Conservation (phyloP, 2,888 invertebrate species). For the Lasioglossum oenotherae region DNA sequence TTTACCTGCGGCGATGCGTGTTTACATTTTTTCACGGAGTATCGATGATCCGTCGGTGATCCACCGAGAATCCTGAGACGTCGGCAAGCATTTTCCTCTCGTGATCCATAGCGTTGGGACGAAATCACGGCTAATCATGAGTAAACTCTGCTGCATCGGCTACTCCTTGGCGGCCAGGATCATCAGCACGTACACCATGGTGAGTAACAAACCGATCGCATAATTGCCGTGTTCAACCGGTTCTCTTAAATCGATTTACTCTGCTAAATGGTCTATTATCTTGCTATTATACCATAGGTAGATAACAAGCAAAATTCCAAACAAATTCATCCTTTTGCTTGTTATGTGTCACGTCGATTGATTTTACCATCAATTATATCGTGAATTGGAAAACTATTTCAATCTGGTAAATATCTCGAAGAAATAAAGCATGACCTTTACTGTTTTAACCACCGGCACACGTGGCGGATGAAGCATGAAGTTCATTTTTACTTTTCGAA, state of each 20-base stretch:
- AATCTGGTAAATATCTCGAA: too few species aligned
- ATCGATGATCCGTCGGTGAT: slow-evolving; percentile 35
- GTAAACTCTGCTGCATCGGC: slow-evolving; percentile 76
- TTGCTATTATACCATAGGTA: not conserved
- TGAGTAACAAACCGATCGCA: slow-evolving; percentile 66
- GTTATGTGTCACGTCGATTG: not conserved
- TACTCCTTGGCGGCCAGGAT: slow-evolving; percentile 79
- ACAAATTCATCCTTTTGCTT: not conserved
- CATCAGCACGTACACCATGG: slow-evolving; percentile 81
- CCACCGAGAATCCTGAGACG: slow-evolving; percentile 49
- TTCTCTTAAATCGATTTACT: not conserved
- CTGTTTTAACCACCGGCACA: not conserved
- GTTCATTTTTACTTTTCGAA: not conserved
- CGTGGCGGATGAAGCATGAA: too few species aligned
- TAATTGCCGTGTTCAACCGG: slow-evolving; percentile 18
- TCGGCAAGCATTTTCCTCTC: slow-evolving; percentile 37
- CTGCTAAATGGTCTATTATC: not conserved
- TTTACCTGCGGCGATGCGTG: slow-evolving; percentile 69
- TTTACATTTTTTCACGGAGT: slow-evolving; percentile 75
- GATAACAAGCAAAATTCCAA: not conserved
- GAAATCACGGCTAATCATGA: slow-evolving; percentile 66
- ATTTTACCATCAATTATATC: not conserved
- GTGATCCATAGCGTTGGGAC: slow-evolving; percentile 44
- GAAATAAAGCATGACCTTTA: too few species aligned
- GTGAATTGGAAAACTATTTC: not conserved